Base-by-base conservation (phyloP, 1,140 invertebrate species). In the Ooceraea biroi region DNA sequence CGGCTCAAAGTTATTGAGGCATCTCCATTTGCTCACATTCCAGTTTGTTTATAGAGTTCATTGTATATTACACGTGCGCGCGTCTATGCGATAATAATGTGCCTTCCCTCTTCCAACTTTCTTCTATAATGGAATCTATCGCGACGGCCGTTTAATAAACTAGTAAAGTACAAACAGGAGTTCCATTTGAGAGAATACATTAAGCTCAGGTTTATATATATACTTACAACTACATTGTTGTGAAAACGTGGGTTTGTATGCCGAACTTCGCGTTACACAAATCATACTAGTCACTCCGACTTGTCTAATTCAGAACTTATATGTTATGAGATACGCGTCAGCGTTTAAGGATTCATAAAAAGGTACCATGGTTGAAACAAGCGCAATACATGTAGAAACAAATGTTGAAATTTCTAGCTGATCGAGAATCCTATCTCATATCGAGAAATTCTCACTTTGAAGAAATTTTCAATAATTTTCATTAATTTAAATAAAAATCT, bases 151-250 rank as follows among this genome's bases (percentile, higher is more conserved):
- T 74, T 84, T 88, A 85, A 88, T 88, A 91, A 90, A 91, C 88
- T 91, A 90, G 58, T 90, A 91, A 92, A 87, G 84, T 93, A 92
- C 90, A 92, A 92, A 92, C 87, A 92, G 85, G 87, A 91, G 84
- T 89, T 89, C 90, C 89, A 87, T 86, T 90, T 78, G 71, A 88
- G 86, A 89, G 66, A 88, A 57, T 88, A 89, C 82, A 89, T 90
- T 91, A 93, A 93, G 90, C 91, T 92, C 91, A 90, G 88, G 72
- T 91, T 84, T 89, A 85, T 19, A 60, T 19, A 60, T 36, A 3
- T 84, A 86, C 83, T 90, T 90, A 91, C 87, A 8, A 88, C 90
- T 91, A 91, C 61, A 30, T 30, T 71, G 80, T 87, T 87, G 84
- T 44, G 82, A 87, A 85, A 87, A 84, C 82, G 46, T 88, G 86